A percentile compares a stretch with the other conserved stretches of the same genome.
phyloP scores from a whole-genome alignment of 2,797 vertebrate species.

The Gymnothorax javanicus region DNA sequence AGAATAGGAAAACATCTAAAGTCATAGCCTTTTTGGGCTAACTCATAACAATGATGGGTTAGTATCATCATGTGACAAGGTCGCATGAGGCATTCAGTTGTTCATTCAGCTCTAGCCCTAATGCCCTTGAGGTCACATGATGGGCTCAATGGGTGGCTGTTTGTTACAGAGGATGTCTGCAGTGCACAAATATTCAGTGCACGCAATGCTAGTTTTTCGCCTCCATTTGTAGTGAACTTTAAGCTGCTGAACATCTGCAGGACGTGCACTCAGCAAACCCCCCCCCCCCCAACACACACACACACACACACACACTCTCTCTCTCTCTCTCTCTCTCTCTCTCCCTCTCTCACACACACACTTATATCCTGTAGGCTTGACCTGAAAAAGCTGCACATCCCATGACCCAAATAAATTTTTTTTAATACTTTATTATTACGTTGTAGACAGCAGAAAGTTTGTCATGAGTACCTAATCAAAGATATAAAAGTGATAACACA shows the following conservation, averaged over 20 bases:
- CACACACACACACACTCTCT: no score
- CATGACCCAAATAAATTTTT: background rate
- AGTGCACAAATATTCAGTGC: background rate
- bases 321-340: no score
- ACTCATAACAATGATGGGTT: background rate
- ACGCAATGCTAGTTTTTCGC: background rate
- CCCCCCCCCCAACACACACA: background rate
- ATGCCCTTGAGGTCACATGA: background rate
- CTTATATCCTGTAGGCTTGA: conserved; percentile 10
- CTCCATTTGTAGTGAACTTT: background rate
- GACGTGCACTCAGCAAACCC: conserved; percentile 4
- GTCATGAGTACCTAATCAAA: background rate
- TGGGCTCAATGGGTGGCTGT: background rate
- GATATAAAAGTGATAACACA: background rate
- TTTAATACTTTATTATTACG: background rate
- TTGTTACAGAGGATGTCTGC: background rate
- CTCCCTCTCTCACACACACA: no score
- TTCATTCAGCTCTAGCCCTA: background rate
- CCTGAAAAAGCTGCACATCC: background rate
- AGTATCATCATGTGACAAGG: background rate
- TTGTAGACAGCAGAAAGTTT: background rate
- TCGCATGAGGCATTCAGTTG: background rate
- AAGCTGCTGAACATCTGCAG: conserved; percentile 17
- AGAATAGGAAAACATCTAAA: background rate
- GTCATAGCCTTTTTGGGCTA: background rate